Evolutionary conservation across 2,113 vertebrate genomes (phyloP), one percentile per base, ranked within the genome.

Genomic region (Tonatia bakeri): DNA sequence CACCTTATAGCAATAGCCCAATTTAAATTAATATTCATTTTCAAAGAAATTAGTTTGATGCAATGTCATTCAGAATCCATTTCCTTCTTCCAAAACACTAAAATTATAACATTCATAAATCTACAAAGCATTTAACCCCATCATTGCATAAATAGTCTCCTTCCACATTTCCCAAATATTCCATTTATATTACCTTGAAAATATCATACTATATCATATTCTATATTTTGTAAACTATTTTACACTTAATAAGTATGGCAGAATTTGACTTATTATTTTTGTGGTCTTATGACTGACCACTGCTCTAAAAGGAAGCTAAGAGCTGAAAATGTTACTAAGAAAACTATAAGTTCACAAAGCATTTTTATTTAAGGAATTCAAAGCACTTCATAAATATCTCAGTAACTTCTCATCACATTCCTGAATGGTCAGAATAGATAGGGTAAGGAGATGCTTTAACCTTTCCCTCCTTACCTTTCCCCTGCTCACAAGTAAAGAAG

Each of bases 51-150:
- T 76, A 64, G 3, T 87, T 80, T 47, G 56, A 83, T 79, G 54
- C 87, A n/a, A 87, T 31, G 54, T 95, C 26, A 90, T 47, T 94
- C 83, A 80, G 19, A 94, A 87, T 89, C 52, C 33, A 84, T 59
- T 40, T 75, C 64, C 85, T 64, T 91, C 72, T 87, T 87, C 73
- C 36, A 87, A 90, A 94, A 56, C 14, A 12, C 75, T 54, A 72
- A 90, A 82, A 88, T n/a, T 77, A 93, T 26, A 69, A 87, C 13
- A 91, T 94, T 87, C 31, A 36, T 45, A 81, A 76, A 82, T 43
- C 65, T 50, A 61, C 20, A 50, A 65, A 79, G 73, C 14, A 75
- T 40, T 95, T 87, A 87, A 86, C 81, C 73, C 22, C 40, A 85
- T 56, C 50, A 76, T 14, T 93, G 50, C 19, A 31, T 17, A 43